These are phyloP conservation scores for Ophioninae sp. DNA, from an alignment of 2,888 invertebrate genomes.

Conservation along the genomic window DNA sequence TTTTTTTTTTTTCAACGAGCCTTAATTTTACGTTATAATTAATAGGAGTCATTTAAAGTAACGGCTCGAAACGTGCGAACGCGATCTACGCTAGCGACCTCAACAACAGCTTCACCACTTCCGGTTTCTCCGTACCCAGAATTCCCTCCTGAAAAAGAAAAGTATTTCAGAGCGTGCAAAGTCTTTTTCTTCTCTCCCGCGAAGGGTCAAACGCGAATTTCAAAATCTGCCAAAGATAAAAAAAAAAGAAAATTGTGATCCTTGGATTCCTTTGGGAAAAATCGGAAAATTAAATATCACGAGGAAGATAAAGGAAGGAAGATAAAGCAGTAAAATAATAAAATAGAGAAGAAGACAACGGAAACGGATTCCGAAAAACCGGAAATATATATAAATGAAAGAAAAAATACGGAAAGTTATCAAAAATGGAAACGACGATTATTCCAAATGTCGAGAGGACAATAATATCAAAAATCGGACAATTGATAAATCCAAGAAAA, in stretches of 20 bases:
- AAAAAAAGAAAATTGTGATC: background rate
- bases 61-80: background rate
- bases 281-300: no score
- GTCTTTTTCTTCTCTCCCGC: background rate
- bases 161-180: conserved; percentile 24
- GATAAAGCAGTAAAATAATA: no score
- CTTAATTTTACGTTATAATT: background rate
- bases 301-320: no score
- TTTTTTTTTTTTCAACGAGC: background rate
- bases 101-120: background rate
- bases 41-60: background rate
- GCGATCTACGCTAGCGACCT: background rate
- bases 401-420: no score
- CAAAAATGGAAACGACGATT: no score
- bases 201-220: background rate
- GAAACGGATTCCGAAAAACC: no score
- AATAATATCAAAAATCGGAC: no score
- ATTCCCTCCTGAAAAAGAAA: conserved; percentile 34
- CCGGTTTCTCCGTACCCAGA: conserved; percentile 2
- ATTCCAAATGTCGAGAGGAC: no score
- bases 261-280: background rate
- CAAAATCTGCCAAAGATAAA: background rate
- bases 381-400: no score
- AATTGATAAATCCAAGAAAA: no score
- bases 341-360: no score